phyloP scores from a whole-genome alignment of 2,888 invertebrate genomes.

The Acronicta psi region DNA sequence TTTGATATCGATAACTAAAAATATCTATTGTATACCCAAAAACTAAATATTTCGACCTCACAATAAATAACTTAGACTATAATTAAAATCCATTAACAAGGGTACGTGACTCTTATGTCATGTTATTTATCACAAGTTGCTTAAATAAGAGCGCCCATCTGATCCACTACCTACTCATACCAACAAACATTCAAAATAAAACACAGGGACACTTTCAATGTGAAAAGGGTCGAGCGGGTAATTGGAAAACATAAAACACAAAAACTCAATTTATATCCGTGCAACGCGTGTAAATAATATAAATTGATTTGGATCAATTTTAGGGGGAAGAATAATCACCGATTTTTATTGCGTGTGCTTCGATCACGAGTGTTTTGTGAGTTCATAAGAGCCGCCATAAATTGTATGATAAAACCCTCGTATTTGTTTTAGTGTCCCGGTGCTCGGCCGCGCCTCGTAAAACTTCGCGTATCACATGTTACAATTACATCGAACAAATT shows the following conservation, averaged over 20 bases:
- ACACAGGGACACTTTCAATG: slow-evolving; percentile 56
- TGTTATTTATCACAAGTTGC: slow-evolving; percentile 39
- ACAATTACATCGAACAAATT: too few relatives aligned
- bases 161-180: slow-evolving; percentile 46
- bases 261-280: slow-evolving; percentile 70
- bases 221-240: slow-evolving; percentile 63
- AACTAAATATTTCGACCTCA: slow-evolving; percentile 5
- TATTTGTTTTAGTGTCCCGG: slow-evolving; percentile 62
- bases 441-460: slow-evolving; percentile 60
- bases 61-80: slow-evolving; percentile 25
- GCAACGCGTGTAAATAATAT: slow-evolving; percentile 65
- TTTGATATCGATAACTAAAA: too few relatives aligned
- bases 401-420: slow-evolving; percentile 69
- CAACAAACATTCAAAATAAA: slow-evolving; percentile 57
- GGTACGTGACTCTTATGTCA: slow-evolving; percentile 23
- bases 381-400: slow-evolving; percentile 71
- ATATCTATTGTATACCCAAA: neutral
- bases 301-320: slow-evolving; percentile 76
- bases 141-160: slow-evolving; percentile 35
- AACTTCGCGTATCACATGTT: slow-evolving; percentile 59
- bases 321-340: slow-evolving; percentile 71
- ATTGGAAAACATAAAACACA: slow-evolving; percentile 71
- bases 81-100: slow-evolving; percentile 34
- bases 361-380: slow-evolving; percentile 70
- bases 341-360: slow-evolving; percentile 66